Percentiles rank a stretch among this genome's conserved stretches.
Conservation (phyloP, 2,888 invertebrate species). For the Amaurobius ferox region DNA sequence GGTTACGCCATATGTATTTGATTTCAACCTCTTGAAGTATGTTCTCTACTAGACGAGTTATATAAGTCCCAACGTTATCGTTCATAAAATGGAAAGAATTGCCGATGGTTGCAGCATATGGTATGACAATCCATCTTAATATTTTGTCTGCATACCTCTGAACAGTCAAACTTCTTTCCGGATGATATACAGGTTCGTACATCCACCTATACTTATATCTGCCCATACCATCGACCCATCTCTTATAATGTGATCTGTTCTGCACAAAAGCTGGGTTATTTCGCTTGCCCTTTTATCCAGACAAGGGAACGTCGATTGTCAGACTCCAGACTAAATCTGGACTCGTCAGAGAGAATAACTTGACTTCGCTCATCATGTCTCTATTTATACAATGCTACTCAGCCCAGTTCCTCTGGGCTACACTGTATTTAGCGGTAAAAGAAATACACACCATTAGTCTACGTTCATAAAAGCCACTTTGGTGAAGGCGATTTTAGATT, state of each 20-base stretch:
- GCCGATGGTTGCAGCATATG: conserved; percentile 7
- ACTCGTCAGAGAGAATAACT: neutral
- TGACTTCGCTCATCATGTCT: neutral
- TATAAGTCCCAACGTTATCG: neutral
- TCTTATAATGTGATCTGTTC: neutral
- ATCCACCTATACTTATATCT: neutral
- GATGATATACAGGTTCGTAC: conserved; percentile 11
- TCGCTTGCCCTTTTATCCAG: neutral
- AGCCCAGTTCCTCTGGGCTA: neutral
- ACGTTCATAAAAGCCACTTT: conserved; percentile 4
- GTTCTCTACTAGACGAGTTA: conserved; percentile 23
- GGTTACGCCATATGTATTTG: neutral
- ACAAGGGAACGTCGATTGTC: neutral
- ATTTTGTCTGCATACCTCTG: conserved; percentile 15
- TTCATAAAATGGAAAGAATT: neutral
- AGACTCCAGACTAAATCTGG: conserved; percentile 11
- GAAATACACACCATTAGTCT: neutral
- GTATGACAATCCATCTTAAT: neutral
- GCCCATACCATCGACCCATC: neutral
- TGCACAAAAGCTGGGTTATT: neutral
- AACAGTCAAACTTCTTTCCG: neutral
- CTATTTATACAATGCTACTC: neutral
- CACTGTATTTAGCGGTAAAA: neutral
- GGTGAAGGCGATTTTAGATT: conserved; percentile 19
- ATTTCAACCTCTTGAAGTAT: conserved; percentile 18